Conservation (phyloP, 2,888 invertebrate genomes). For the Gonocerus acuteangulatus region DNA sequence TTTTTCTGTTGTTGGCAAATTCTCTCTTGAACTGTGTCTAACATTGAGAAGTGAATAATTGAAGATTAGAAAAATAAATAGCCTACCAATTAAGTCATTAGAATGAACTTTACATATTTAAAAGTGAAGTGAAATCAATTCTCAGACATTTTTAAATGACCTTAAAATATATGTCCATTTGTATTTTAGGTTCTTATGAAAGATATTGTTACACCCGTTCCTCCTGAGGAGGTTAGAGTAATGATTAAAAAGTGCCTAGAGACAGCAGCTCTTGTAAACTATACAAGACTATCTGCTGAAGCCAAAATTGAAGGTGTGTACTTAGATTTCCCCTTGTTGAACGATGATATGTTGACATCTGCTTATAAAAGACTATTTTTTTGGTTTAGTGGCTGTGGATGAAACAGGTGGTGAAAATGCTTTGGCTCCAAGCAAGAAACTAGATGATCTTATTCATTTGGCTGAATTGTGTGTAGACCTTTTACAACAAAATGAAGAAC, state of each 20-base stretch:
- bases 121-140: too few relatives aligned
- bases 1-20: too few relatives aligned
- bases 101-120: too few relatives aligned
- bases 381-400: conserved; percentile 48
- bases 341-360: too few relatives aligned
- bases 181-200: conserved; percentile 84
- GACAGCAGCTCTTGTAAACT: conserved; percentile 95
- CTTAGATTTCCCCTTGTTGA: too few relatives aligned
- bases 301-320: conserved; percentile 89
- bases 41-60: too few relatives aligned
- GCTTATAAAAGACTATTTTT: conserved; percentile 1
- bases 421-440: conserved; percentile 77
- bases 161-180: too few relatives aligned
- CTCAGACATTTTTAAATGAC: too few relatives aligned
- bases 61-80: too few relatives aligned
- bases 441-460: conserved; percentile 93
- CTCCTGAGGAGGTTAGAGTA: conserved; percentile 86
- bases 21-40: too few relatives aligned
- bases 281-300: conserved; percentile 89
- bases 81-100: too few relatives aligned
- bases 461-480: conserved; percentile 97
- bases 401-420: conserved; percentile 73
- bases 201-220: conserved; percentile 94
- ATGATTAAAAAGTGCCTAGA: conserved; percentile 96
- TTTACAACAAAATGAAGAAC: conserved; percentile 98